These are phyloP conservation scores for Rallus crepitans DNA, from an alignment of 2,797 vertebrate species.

Conservation along the genomic window DNA sequence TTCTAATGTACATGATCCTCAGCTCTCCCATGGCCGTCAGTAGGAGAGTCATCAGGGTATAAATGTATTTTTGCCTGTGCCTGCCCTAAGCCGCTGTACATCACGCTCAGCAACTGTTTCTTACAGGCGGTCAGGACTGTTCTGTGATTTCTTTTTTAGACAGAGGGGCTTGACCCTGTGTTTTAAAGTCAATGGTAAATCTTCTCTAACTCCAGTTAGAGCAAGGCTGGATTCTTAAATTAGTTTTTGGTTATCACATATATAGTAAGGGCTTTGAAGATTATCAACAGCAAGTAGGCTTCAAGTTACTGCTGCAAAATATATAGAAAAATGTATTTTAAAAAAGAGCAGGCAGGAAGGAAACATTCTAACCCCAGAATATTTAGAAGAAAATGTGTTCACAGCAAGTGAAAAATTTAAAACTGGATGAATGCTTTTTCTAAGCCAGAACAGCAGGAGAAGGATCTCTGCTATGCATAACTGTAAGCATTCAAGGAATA, in stretches of 20 bases:
- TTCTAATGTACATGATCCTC: conserved; percentile 61
- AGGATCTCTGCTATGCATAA: background rate
- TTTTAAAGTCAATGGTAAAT: conserved; percentile 6
- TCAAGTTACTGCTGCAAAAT: background rate
- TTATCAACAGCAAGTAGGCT: background rate
- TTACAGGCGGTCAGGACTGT: background rate
- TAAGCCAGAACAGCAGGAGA: background rate
- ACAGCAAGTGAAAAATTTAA: conserved; percentile 20
- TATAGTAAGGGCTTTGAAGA: background rate
- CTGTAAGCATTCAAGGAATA: background rate
- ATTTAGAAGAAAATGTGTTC: conserved; percentile 2
- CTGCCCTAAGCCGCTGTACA: background rate
- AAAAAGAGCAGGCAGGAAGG: background rate
- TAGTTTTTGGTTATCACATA: background rate
- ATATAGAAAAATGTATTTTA: background rate
- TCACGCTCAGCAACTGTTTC: background rate
- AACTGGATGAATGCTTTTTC: background rate
- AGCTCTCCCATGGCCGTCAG: conserved; percentile 69
- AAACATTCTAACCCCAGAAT: conserved; percentile 1
- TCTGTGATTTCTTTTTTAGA: background rate
- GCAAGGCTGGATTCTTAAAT: background rate
- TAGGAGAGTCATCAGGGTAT: background rate
- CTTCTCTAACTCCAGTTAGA: background rate
- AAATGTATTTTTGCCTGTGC: background rate
- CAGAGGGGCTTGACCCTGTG: conserved; percentile 7